Conservation (phyloP, 1,140 invertebrate genomes). For the Vollenhovia emeryi region DNA sequence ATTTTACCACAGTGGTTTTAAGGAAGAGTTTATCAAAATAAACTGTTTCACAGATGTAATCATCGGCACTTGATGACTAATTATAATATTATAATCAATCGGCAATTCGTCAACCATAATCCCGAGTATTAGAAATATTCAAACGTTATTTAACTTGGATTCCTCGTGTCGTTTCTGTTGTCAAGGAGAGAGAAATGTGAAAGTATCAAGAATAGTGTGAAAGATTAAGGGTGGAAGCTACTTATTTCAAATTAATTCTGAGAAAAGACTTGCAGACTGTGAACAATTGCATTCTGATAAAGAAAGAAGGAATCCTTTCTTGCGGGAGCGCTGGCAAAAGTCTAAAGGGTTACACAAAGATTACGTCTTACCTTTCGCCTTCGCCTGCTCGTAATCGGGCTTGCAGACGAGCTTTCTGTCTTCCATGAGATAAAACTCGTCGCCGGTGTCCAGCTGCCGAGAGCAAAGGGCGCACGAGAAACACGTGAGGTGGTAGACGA, state of each 20-base stretch:
- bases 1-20: no score
- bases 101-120: neutral
- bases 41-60: no score
- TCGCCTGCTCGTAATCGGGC: conserved; percentile 97
- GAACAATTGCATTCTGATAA: neutral
- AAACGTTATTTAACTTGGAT: neutral
- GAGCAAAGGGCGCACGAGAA: conserved; percentile 98
- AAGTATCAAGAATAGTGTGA: neutral
- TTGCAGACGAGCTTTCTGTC: conserved; percentile 99
- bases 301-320: neutral
- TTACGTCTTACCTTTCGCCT: conserved; percentile 92
- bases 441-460: conserved; percentile 97
- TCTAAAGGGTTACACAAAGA: conserved; percentile 25
- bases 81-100: no score
- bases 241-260: neutral
- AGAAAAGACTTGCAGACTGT: neutral
- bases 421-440: conserved; percentile 99
- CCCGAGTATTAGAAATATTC: neutral
- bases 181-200: neutral
- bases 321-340: neutral
- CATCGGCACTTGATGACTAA: no score
- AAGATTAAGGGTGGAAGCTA: neutral
- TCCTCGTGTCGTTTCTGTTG: neutral
- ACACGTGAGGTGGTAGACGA: conserved; percentile 99
- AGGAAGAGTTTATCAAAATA: no score